Conservation (phyloP, 2,888 invertebrate species). For the Epinotia brunnichana region DNA sequence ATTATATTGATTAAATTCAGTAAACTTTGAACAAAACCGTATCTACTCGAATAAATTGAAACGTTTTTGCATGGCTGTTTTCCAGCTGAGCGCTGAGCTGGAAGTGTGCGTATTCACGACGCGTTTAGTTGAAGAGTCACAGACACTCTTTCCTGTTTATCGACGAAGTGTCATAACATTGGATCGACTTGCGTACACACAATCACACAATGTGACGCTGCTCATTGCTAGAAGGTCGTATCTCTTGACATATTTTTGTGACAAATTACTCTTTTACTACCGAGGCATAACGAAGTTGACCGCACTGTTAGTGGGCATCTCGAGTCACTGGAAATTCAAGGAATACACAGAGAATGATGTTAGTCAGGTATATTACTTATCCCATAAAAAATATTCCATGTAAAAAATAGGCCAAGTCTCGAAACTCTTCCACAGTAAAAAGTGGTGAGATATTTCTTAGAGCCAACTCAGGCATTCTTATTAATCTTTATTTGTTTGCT, state of each 20-base stretch:
- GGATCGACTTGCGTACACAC: conserved; percentile 13
- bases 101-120: background rate
- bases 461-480: too few relatives aligned
- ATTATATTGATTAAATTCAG: background rate
- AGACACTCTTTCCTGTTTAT: conserved; percentile 1
- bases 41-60: background rate
- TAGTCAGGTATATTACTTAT: background rate
- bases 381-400: too few relatives aligned
- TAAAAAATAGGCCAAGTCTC: too few relatives aligned
- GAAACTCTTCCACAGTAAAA: too few relatives aligned
- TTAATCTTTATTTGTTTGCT: too few relatives aligned
- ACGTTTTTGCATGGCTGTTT: background rate
- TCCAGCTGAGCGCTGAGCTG: background rate
- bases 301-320: background rate
- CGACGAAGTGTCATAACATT: conserved; percentile 21
- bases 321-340: conserved; percentile 8
- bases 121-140: background rate
- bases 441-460: too few relatives aligned
- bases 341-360: background rate
- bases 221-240: background rate
- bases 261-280: background rate
- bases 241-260: background rate
- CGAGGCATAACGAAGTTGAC: background rate
- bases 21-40: background rate
- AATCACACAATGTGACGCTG: background rate